Percentiles rank a stretch among this genome's conserved stretches.
Evolutionary conservation across 2,113 vertebrate species (phyloP).

Genomic region (Erythrolamprus reginae): DNA sequence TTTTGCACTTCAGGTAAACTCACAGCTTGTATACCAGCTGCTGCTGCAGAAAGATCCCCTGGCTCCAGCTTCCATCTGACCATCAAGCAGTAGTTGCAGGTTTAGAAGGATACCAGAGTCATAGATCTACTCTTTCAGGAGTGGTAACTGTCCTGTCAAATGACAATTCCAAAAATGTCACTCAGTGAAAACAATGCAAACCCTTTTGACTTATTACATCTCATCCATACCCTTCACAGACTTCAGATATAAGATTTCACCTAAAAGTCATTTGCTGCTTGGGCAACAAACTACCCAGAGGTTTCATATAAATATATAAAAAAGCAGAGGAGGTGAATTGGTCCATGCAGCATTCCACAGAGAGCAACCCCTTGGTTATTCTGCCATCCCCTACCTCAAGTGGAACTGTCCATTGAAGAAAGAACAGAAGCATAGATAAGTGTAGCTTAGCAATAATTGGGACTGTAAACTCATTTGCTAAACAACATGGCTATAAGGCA

Average conservation of each 20-base stretch:
- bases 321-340: not conserved
- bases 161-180: not conserved
- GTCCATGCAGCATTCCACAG: not conserved
- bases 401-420: not conserved
- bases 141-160: not conserved
- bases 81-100: not conserved
- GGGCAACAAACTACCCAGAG: not conserved
- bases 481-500: not conserved
- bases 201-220: not conserved
- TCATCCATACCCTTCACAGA: not conserved
- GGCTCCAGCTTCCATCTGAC: not conserved
- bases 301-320: not conserved
- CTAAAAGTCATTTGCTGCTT: not conserved
- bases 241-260: not conserved
- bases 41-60: not conserved
- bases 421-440: not conserved
- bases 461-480: not conserved
- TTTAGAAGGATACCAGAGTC: not conserved
- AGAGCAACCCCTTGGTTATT: not conserved
- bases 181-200: not conserved
- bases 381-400: not conserved
- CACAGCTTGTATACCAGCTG: not conserved
- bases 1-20: not conserved
- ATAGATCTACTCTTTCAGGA: not conserved
- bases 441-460: not conserved